A percentile compares a stretch with the other conserved stretches of the same genome.
Conservation (phyloP, 1,140 invertebrate genomes). For the Hydropsyche tenuis region DNA sequence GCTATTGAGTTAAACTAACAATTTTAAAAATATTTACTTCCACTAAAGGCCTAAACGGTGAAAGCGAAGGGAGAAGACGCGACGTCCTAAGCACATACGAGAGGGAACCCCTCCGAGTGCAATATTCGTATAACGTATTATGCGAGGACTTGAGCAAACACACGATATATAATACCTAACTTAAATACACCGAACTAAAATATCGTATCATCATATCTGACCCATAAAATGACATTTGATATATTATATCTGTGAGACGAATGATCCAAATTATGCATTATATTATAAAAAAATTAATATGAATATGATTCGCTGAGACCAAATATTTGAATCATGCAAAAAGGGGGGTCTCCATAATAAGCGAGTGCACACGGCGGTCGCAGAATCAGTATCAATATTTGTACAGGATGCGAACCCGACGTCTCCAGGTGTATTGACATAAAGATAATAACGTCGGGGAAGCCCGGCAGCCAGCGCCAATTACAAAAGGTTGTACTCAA, state of each 20-base stretch:
- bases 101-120: neutral
- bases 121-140: conserved; percentile 2
- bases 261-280: too few relatives aligned
- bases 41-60: neutral
- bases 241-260: too few relatives aligned
- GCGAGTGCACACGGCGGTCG: conserved; percentile 6
- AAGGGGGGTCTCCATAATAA: neutral
- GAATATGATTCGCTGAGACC: too few relatives aligned
- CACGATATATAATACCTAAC: neutral
- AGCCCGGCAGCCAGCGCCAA: conserved; percentile 39
- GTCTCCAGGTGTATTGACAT: conserved; percentile 43
- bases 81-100: conserved; percentile 24
- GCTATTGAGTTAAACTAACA: conserved; percentile 22
- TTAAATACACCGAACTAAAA: too few relatives aligned
- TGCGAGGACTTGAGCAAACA: conserved; percentile 28
- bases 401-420: conserved; percentile 38
- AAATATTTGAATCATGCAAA: too few relatives aligned
- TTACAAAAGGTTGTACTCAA: conserved; percentile 44
- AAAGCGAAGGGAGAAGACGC: neutral
- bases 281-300: too few relatives aligned
- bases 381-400: conserved; percentile 46
- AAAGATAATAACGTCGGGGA: conserved; percentile 45
- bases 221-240: too few relatives aligned
- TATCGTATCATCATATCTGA: too few relatives aligned
- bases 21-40: conserved; percentile 40